Conservation (phyloP, 2,113 vertebrate species). For the rabbit (Oryctolagus cuniculus) region mOryCun1.1 NC_091440.1:72858001-72858500, state of each 20-base stretch:
- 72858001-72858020: slow-evolving; percentile 45
- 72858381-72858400: neutral
- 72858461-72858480: neutral
- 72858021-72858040: slow-evolving; percentile 33
- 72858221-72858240: neutral
- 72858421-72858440: neutral
- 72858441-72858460: neutral
- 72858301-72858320: neutral
- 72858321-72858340: neutral
- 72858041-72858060: slow-evolving; percentile 26
- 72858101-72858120: slow-evolving; percentile 37
- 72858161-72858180: slow-evolving; percentile 43
- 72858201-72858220: neutral
- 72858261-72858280: neutral
- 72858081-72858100: slow-evolving; percentile 39
- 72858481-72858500: neutral
- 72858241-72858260: slow-evolving; percentile 4
- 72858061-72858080: slow-evolving; percentile 41
- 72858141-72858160: neutral
- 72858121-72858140: neutral
- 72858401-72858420: neutral
- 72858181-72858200: slow-evolving; percentile 19
- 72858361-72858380: slow-evolving; percentile 44
- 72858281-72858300: neutral
- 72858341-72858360: neutral